phyloP scores from a whole-genome alignment of 2,888 invertebrate species.

The Cylloceria caligata region DNA sequence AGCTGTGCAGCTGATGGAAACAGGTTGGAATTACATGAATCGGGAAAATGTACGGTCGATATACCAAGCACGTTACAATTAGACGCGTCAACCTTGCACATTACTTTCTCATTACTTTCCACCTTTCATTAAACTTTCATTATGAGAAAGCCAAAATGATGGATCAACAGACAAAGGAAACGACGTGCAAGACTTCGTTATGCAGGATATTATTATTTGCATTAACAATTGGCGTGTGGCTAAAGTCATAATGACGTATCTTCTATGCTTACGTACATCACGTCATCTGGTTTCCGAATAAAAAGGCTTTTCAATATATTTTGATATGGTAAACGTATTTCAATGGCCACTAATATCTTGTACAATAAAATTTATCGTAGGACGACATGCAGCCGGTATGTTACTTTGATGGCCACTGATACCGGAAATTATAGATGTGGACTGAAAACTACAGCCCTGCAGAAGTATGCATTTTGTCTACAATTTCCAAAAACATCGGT shows the following conservation, averaged over 20 bases:
- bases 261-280: no score
- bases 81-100: constrained; percentile 22
- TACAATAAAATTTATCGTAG: background rate
- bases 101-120: no score
- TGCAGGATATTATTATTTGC: no score
- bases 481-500: background rate
- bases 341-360: background rate
- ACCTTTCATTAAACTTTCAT: no score
- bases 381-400: background rate
- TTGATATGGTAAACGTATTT: background rate
- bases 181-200: no score
- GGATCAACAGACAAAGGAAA: no score
- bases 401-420: background rate
- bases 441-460: background rate
- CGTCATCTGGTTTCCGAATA: no score
- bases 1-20: background rate
- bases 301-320: background rate
- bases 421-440: background rate
- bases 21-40: background rate
- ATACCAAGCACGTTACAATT: constrained; percentile 32
- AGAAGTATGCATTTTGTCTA: background rate
- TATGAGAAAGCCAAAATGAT: no score
- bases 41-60: constrained; percentile 28
- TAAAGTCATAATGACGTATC: no score
- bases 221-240: no score